Evolutionary conservation across 2,888 invertebrate species (phyloP), one percentile per base, ranked within the genome.

Genomic region (Andrena bucephala): DNA sequence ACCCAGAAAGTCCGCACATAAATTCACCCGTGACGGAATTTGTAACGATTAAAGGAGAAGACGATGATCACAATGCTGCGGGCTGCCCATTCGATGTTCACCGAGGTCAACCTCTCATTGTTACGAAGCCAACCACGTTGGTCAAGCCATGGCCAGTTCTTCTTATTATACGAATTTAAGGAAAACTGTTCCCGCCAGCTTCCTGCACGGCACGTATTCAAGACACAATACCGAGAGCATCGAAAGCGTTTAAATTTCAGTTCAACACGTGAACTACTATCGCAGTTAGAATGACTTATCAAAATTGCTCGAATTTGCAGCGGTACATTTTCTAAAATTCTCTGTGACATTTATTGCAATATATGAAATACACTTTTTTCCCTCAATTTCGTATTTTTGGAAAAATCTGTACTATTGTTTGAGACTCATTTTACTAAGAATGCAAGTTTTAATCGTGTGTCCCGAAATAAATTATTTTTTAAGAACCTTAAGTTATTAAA

Each of bases 1-100:
- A 91, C 90, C 91, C 90, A 86, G 87, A 85, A 87, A 66, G 73
- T 75, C 73, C 57, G 72, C 85, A 89, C 90, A 91, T 90, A 90
- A 90, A 90, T 90, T 84, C 75, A 74, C 50, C 65, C 77, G 52
- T 60, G 77, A 72, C 74, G 76, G 75, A 78, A 86, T 86, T 84
- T 83, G 80, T 86, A 82, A 87, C 87, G 89, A 90, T 91, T 89
- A 87, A 87, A 88, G 77, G 85, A 69, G 78, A 85, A 83, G 81
- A 76, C 74, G 70, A 74, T 59, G 65, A 62, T 71, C 75, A 85
- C 87, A 83, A 85, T 87, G 74, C 78, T 57, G 78, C 63, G 75
- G 79, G 66, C 82, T 75, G 83, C 63, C 88, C 81, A 63, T 84
- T 86, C 83, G 86, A 89, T 90, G 88, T 90, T 90, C 91, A 91